A percentile compares a stretch with the other conserved stretches of the same genome.
These are phyloP conservation scores for Pedicia rivosa DNA, from an alignment of 2,888 invertebrate species.

Conservation along the genomic window DNA sequence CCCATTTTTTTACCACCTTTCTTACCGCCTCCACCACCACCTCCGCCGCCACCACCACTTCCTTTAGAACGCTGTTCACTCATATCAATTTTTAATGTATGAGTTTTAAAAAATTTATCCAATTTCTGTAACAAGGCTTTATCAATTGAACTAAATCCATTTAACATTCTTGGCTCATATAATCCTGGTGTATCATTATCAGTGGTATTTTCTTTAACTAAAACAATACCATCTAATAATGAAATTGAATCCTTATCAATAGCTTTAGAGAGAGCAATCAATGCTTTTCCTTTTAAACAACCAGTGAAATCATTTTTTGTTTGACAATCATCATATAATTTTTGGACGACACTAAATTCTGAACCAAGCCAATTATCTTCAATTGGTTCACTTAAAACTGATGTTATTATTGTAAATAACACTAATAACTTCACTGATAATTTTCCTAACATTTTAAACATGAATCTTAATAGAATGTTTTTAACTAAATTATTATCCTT, in stretches of 20 bases:
- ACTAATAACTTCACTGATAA: no score
- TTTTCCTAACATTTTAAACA: no score
- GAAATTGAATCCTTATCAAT: conserved; percentile 44
- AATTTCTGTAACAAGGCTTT: conserved; percentile 32
- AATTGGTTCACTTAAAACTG: conserved; percentile 7
- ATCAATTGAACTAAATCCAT: conserved; percentile 38
- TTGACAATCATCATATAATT: conserved; percentile 47
- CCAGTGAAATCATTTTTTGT: conserved; percentile 39
- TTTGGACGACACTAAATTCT: conserved; percentile 39
- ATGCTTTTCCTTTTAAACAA: conserved; percentile 44
- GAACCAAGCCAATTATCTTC: conserved; percentile 33
- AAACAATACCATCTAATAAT: conserved; percentile 40
- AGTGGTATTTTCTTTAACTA: conserved; percentile 40
- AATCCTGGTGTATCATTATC: conserved; percentile 28
- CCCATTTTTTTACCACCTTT: conserved; percentile 34
- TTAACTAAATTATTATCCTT: no score
- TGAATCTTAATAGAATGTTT: no score
- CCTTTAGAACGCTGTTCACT: conserved; percentile 21
- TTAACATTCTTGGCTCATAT: conserved; percentile 40
- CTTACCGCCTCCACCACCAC: conserved; percentile 15
- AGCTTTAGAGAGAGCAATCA: conserved; percentile 40
- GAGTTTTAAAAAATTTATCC: conserved; percentile 44
- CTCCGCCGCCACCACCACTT: conserved; percentile 13
- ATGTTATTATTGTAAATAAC: conserved; percentile 10
- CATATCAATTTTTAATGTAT: conserved; percentile 46